Percentiles rank a stretch among this genome's conserved stretches.
Conservation (phyloP, 2,888 invertebrate genomes). For the Eilema caniola region DNA sequence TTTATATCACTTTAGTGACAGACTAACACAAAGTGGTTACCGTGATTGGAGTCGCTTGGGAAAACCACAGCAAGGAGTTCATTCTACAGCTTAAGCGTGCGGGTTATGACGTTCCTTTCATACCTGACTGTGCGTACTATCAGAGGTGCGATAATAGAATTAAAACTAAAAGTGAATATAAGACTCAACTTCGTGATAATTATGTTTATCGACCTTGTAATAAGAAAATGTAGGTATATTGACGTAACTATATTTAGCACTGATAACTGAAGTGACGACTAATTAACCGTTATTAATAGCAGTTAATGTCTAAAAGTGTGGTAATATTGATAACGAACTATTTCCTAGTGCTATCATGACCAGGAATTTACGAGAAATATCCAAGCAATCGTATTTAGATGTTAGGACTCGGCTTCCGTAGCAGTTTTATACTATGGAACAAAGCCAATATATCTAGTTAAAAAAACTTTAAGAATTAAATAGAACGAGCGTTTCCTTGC, state of each 20-base stretch:
- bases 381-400: background rate
- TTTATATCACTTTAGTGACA: no score
- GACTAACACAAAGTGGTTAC: no score
- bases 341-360: background rate
- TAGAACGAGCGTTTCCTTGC: background rate
- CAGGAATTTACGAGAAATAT: background rate
- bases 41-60: no score
- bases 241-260: slow-evolving; percentile 13
- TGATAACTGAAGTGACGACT: slow-evolving; percentile 1
- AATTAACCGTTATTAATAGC: background rate
- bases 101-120: no score
- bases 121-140: no score
- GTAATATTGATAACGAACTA: background rate
- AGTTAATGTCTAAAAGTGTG: background rate
- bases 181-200: slow-evolving; percentile 4
- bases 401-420: background rate
- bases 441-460: background rate
- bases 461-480: background rate
- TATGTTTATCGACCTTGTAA: slow-evolving; percentile 19
- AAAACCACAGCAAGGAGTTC: no score
- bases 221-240: slow-evolving; percentile 9
- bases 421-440: background rate
- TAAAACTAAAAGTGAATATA: background rate
- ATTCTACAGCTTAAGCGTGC: no score
- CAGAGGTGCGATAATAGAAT: no score